A percentile compares a stretch with the other conserved stretches of the same genome.
Conservation (phyloP, 2,113 vertebrate species). For the Pterophyllum scalare region DNA sequence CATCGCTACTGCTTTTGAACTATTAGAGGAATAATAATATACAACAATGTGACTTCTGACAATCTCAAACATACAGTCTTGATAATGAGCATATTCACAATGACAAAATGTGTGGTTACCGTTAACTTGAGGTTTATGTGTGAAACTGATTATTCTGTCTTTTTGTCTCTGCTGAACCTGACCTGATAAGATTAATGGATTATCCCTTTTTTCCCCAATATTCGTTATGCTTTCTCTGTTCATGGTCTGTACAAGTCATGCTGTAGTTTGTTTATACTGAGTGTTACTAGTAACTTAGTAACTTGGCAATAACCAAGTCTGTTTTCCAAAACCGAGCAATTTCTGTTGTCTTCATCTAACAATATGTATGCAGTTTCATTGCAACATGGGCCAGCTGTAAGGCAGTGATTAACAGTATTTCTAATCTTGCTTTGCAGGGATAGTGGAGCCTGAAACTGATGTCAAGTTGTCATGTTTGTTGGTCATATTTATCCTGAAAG, state of each 20-base stretch:
- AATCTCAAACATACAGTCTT: not conserved
- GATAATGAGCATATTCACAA: not conserved
- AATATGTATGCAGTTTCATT: not conserved
- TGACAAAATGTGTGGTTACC: not conserved
- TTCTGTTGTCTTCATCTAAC: not conserved
- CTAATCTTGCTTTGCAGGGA: not conserved
- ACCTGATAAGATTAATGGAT: not conserved
- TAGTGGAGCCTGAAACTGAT: not conserved
- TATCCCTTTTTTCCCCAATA: not conserved
- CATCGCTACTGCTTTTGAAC: not conserved
- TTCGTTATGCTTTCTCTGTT: not conserved
- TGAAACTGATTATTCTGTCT: not conserved
- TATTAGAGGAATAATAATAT: not conserved
- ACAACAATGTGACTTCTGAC: not conserved
- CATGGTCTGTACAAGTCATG: not conserved
- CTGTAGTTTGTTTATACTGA: not conserved
- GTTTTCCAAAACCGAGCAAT: not conserved
- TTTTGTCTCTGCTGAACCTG: not conserved
- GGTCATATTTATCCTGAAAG: not conserved
- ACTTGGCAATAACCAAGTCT: not conserved
- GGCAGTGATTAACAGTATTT: not conserved
- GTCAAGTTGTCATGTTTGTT: not conserved
- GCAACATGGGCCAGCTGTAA: not conserved
- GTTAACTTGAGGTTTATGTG: not conserved
- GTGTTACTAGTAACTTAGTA: not conserved